Conservation (phyloP, 2,888 invertebrate genomes). For the Patella ulyssiponensis region DNA sequence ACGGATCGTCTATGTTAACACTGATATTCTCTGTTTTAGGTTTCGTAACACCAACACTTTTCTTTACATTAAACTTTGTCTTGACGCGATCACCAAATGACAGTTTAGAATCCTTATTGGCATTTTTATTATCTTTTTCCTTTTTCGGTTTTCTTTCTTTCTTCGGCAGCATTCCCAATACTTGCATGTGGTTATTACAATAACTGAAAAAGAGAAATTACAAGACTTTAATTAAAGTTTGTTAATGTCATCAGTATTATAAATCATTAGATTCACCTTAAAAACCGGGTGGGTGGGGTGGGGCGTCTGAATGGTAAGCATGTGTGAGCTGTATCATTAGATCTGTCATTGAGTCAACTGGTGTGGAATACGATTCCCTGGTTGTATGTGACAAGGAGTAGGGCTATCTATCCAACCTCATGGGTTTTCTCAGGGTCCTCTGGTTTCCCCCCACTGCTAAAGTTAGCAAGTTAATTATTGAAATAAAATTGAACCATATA, state of each 20-base stretch:
- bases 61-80: constrained; percentile 46
- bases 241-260: too few relatives aligned
- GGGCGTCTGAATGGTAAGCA: too few relatives aligned
- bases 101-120: constrained; percentile 34
- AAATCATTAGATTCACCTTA: too few relatives aligned
- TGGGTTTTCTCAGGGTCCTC: too few relatives aligned
- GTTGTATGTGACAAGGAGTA: too few relatives aligned
- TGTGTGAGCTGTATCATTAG: too few relatives aligned
- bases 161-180: constrained; percentile 66
- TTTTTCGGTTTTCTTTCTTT: constrained; percentile 61
- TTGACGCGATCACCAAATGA: constrained; percentile 59
- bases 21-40: constrained; percentile 29
- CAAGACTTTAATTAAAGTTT: too few relatives aligned
- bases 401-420: too few relatives aligned
- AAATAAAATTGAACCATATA: background rate
- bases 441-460: background rate
- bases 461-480: background rate
- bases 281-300: too few relatives aligned
- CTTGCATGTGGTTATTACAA: constrained; percentile 75
- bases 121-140: constrained; percentile 44
- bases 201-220: constrained; percentile 61
- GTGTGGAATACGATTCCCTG: too few relatives aligned
- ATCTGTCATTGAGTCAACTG: too few relatives aligned
- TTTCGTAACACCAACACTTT: constrained; percentile 36
- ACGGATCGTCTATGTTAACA: constrained; percentile 52